Base-by-base conservation (phyloP, 2,113 vertebrate species). In the Symphodus melops region DNA sequence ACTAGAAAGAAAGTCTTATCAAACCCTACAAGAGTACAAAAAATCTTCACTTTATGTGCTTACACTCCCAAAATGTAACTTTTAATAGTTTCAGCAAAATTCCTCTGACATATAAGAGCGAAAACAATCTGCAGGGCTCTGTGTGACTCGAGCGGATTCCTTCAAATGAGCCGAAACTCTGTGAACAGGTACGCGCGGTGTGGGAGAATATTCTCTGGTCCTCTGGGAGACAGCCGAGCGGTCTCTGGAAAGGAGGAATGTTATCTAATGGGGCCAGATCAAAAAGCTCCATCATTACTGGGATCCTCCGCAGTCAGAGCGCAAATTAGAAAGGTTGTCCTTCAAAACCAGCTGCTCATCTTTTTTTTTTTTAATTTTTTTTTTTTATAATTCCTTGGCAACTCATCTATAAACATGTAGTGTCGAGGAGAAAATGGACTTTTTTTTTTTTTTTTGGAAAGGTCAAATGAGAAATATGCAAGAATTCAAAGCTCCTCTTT, bases 261-360 rank as follows among this genome's bases (percentile, higher is more conserved):
- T 89, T 89, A 89, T 90, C 88, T 89, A 83, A 89, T 84, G 89
- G 82, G 71, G 57, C 48, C 81, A 87, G 79, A 89, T 91, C 89
- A 90, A 89, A 89, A 92, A 87, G 84, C 68, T 10, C 51, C 72
- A 66, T 92, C 86, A 88, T 92, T 88, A 88, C 81, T 23, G 53
- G 69, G 79, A 72, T 79, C 68, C 77, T 87, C 55, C 16, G 28
- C 75, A 72, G 80, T 82, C 81, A 77, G 59, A 71, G 76, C 7
- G 28, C 62, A 68, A 86, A 82, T 91, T 78, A 76, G 78, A 88
- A 85, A 83, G 57, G 55, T 59, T 79, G 73, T 79, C 58, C 71
- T 77, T 78, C 69, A 79, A 25, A 55, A 77, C 75, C 76, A 70
- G 78, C 75, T 48, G 58, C 79, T 44, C 39, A 33, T 70, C 68